Evolutionary conservation across 2,113 vertebrate genomes (phyloP).

Genomic region (Scartelaos histophorus): DNA sequence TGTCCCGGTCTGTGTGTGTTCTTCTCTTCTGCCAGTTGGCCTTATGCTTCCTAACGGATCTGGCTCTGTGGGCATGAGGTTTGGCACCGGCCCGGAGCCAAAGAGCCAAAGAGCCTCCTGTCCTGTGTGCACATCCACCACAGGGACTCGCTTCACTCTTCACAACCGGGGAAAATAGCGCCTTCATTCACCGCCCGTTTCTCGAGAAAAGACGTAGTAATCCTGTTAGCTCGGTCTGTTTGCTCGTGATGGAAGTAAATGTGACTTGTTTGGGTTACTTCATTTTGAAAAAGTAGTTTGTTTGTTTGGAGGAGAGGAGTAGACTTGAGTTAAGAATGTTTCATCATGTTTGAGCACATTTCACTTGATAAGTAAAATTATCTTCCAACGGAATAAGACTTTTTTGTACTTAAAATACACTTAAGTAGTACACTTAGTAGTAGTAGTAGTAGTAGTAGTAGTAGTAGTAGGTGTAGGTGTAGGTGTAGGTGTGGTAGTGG

Average conservation of each 20-base stretch:
- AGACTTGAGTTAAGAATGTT: too few species aligned
- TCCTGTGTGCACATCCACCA: slow-evolving; percentile 28
- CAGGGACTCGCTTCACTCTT: slow-evolving; percentile 30
- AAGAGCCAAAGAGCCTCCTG: slow-evolving; percentile 14
- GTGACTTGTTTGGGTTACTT: neutral
- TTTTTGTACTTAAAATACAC: too few species aligned
- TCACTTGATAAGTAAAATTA: too few species aligned
- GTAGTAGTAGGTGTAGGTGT: neutral
- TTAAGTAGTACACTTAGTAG: too few species aligned
- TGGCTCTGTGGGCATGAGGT: slow-evolving; percentile 50
- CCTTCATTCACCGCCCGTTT: slow-evolving; percentile 53
- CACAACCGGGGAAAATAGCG: slow-evolving; percentile 35
- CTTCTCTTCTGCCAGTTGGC: slow-evolving; percentile 9
- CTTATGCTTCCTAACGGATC: slow-evolving; percentile 55
- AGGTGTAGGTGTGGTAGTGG: too few species aligned
- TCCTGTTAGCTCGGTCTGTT: slow-evolving; percentile 31
- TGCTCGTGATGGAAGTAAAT: slow-evolving; percentile 10
- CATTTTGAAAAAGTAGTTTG: too few species aligned
- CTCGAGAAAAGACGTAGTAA: slow-evolving; percentile 39
- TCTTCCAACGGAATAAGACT: too few species aligned
- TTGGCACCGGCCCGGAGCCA: slow-evolving; percentile 45
- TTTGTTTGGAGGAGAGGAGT: too few species aligned
- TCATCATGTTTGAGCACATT: too few species aligned
- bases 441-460: neutral
- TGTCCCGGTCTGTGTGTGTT: neutral